Evolutionary conservation across 2,888 invertebrate species (phyloP).

Genomic region (Pandemis heparana): DNA sequence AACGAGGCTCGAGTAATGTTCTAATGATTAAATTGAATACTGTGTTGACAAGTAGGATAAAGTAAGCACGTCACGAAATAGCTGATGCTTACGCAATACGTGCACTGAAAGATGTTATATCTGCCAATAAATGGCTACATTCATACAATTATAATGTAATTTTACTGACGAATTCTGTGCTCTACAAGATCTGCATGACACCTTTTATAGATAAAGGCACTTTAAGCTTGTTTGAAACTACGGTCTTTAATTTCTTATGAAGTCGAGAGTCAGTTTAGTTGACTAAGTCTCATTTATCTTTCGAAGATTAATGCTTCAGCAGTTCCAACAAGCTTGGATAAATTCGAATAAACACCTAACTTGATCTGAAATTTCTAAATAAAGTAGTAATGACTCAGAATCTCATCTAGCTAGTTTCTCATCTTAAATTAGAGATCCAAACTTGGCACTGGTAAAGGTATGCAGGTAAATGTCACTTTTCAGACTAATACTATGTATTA

Average conservation of each 20-base stretch:
- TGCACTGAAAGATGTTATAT: constrained; percentile 3
- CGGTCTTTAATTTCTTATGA: neutral
- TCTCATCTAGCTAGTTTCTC: constrained; percentile 3
- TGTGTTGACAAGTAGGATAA: constrained; percentile 19
- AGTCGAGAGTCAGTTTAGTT: neutral
- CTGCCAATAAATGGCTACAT: neutral
- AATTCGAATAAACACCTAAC: neutral
- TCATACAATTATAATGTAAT: neutral
- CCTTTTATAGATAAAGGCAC: neutral
- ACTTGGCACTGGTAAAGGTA: constrained; percentile 11
- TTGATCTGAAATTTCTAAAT: neutral
- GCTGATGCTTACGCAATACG: neutral
- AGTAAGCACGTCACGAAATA: constrained; percentile 2
- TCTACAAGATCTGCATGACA: neutral
- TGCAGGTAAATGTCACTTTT: constrained; percentile 28
- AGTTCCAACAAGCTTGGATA: neutral
- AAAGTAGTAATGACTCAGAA: neutral
- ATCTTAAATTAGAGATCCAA: constrained; percentile 7
- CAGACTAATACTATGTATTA: constrained; percentile 7
- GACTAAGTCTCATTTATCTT: neutral
- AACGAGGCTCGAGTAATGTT: constrained; percentile 7
- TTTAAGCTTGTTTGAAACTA: neutral
- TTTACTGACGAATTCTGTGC: neutral
- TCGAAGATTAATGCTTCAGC: neutral
- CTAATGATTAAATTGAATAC: constrained; percentile 22